A percentile compares a stretch with the other conserved stretches of the same genome.
Evolutionary conservation across 2,113 vertebrate species (phyloP).

Genomic region (Fukomys damarensis): DNA sequence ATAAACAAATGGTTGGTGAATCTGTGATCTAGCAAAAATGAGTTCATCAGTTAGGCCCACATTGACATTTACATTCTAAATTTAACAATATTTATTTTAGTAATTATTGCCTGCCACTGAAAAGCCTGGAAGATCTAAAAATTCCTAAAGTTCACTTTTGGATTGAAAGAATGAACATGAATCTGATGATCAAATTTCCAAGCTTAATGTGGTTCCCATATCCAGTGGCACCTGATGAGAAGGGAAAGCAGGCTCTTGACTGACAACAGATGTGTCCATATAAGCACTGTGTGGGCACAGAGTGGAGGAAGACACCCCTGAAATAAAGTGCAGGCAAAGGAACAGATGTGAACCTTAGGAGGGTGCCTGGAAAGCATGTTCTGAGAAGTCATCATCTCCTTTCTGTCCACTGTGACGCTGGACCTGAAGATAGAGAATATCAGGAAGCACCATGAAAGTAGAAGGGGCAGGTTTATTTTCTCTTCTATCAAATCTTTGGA

Average conservation of each 20-base stretch:
- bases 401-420: background rate
- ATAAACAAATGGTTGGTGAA: background rate
- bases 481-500: background rate
- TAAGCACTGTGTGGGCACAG: fast-evolving
- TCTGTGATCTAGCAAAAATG: background rate
- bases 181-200: background rate
- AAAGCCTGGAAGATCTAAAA: background rate
- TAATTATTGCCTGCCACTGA: background rate
- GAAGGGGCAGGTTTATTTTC: no score
- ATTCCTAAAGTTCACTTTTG: background rate
- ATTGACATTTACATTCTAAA: background rate
- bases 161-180: background rate
- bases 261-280: fast-evolving
- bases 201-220: background rate
- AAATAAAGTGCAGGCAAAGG: background rate
- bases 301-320: fast-evolving
- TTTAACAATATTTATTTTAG: background rate
- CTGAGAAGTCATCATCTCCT: background rate
- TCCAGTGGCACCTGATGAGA: fast-evolving
- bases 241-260: background rate
- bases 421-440: background rate
- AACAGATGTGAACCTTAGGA: background rate
- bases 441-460: background rate
- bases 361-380: background rate
- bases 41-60: background rate